Percentiles rank a stretch among this genome's conserved stretches.
phyloP scores from a whole-genome alignment of 2,888 invertebrate species.

The Microchrysa polita region DNA sequence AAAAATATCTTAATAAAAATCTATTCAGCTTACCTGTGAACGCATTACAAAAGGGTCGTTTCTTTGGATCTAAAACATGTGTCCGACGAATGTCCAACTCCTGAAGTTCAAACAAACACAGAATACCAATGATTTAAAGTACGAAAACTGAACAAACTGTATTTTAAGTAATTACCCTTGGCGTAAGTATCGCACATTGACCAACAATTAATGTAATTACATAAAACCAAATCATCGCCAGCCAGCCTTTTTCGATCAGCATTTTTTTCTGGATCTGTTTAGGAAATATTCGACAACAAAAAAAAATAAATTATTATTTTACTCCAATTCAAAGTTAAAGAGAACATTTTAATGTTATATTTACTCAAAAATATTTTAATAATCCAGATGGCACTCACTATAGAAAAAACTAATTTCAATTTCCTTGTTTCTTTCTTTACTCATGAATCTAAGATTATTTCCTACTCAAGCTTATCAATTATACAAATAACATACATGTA shows the following conservation, averaged over 20 bases:
- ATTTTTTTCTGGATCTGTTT: slow-evolving; percentile 1
- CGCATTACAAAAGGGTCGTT: slow-evolving; percentile 85
- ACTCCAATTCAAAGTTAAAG: no score
- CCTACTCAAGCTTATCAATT: not conserved
- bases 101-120: slow-evolving; percentile 1
- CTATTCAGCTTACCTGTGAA: slow-evolving; percentile 74
- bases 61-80: slow-evolving; percentile 29
- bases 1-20: no score
- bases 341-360: no score
- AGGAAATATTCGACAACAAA: no score
- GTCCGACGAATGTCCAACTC: slow-evolving; percentile 35
- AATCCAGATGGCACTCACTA: no score
- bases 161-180: slow-evolving; percentile 9
- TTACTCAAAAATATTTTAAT: no score
- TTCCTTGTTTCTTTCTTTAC: not conserved
- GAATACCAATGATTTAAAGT: not conserved
- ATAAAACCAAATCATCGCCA: slow-evolving; percentile 21
- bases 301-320: no score
- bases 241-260: slow-evolving; percentile 20
- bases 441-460: not conserved
- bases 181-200: slow-evolving; percentile 31
- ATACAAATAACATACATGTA: no score
- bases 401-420: no score
- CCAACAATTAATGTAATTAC: slow-evolving; percentile 6
- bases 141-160: not conserved